Conservation (phyloP, 2,797 vertebrate species). For the Danio choprae region DNA sequence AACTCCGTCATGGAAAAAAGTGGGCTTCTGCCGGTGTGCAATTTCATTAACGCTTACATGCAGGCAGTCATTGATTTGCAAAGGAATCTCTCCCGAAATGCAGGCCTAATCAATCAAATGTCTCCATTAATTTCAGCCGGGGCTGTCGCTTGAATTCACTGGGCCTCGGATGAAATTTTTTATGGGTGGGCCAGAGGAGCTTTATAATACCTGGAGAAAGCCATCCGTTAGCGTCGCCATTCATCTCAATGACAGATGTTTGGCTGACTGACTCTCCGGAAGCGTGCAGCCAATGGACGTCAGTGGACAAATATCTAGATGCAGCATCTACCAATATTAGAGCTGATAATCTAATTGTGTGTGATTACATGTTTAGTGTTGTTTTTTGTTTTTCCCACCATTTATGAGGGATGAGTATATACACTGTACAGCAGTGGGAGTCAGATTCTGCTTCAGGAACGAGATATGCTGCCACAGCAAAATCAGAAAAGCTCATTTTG, state of each 20-base stretch:
- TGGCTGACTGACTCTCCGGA: neutral
- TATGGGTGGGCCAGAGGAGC: constrained; percentile 5
- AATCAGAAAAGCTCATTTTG: too few species aligned
- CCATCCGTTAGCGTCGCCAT: constrained; percentile 7
- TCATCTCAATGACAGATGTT: constrained; percentile 24
- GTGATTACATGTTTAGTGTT: neutral
- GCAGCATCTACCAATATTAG: neutral
- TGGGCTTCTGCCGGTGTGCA: constrained; percentile 44
- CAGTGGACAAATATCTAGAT: neutral
- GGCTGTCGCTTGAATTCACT: constrained; percentile 35
- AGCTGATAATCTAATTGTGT: neutral
- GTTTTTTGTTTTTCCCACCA: too few species aligned
- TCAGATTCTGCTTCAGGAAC: too few species aligned
- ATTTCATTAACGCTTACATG: constrained; percentile 53
- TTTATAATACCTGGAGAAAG: constrained; percentile 42
- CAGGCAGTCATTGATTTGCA: constrained; percentile 52
- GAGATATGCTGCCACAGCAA: too few species aligned
- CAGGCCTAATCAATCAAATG: constrained; percentile 55
- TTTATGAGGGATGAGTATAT: too few species aligned
- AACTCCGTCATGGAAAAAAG: constrained; percentile 38
- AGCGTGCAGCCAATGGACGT: neutral
- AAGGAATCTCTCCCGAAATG: constrained; percentile 51
- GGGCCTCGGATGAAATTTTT: constrained; percentile 16
- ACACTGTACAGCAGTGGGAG: too few species aligned
- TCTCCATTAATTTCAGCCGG: constrained; percentile 44